Conservation (phyloP, 2,888 invertebrate genomes). For the Gastrophysa polygoni region DNA sequence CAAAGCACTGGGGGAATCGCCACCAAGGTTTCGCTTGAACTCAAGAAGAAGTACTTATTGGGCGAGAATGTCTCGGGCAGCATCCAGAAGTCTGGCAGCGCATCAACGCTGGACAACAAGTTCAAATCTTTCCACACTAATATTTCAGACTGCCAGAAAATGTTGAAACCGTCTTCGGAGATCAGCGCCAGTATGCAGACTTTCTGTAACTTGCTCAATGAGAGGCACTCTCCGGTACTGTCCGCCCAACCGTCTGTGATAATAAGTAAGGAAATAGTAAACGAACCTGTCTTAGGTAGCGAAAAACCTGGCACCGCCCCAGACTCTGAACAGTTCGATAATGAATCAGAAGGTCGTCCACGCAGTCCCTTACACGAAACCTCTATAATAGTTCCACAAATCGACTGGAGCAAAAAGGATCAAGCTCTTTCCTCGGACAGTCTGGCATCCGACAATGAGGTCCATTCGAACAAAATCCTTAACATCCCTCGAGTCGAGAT, state of each 20-base stretch:
- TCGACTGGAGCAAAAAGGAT: conserved; percentile 62
- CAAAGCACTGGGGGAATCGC: conserved; percentile 88
- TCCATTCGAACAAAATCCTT: conserved; percentile 40
- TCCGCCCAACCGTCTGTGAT: conserved; percentile 20
- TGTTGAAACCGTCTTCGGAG: conserved; percentile 75
- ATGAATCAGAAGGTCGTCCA: conserved; percentile 60
- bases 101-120: conserved; percentile 83
- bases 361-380: conserved; percentile 70
- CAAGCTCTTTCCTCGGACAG: conserved; percentile 64
- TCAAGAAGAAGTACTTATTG: conserved; percentile 83
- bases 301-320: conserved; percentile 5
- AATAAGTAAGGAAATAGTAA: conserved; percentile 11
- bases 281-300: conserved; percentile 9
- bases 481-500: conserved; percentile 46
- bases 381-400: conserved; percentile 68
- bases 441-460: conserved; percentile 56
- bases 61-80: conserved; percentile 73
- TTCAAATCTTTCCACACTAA: conserved; percentile 83
- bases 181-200: conserved; percentile 73
- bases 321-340: conserved; percentile 41
- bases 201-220: conserved; percentile 61
- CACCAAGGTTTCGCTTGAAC: conserved; percentile 83
- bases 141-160: conserved; percentile 87
- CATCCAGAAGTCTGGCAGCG: conserved; percentile 82
- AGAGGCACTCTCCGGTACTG: conserved; percentile 51